Conservation (phyloP, 2,113 vertebrate species). For the Hyaena hyaena region DNA sequence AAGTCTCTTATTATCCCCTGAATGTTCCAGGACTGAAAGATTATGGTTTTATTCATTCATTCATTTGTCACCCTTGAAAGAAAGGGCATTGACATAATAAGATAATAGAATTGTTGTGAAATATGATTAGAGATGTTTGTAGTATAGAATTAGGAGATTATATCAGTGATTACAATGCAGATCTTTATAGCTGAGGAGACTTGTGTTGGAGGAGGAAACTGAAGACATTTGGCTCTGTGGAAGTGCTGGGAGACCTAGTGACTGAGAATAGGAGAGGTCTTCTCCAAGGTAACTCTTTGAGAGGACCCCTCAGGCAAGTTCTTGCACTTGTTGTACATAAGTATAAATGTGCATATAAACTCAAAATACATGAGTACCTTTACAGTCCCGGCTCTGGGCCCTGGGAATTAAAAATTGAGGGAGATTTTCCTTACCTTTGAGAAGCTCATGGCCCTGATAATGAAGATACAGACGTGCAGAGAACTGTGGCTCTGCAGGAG, state of each 20-base stretch:
- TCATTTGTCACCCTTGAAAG: conserved; percentile 16
- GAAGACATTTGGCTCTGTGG: neutral
- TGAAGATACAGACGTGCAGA: neutral
- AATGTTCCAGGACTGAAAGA: neutral
- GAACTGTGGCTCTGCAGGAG: neutral
- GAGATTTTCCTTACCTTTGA: neutral
- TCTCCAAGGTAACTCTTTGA: neutral
- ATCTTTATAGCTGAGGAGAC: neutral
- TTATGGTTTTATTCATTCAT: neutral
- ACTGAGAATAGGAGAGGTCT: neutral
- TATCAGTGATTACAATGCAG: neutral
- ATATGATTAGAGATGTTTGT: neutral
- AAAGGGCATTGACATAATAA: neutral
- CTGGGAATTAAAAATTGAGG: neutral
- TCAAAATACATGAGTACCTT: neutral
- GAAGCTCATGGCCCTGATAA: neutral
- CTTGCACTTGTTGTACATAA: neutral
- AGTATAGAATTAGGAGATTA: neutral
- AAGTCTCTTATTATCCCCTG: neutral
- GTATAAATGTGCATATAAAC: neutral
- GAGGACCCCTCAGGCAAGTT: neutral
- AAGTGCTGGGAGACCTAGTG: neutral
- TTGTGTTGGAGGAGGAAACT: neutral
- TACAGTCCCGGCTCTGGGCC: neutral
- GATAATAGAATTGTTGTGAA: neutral